Evolutionary conservation across 1,140 invertebrate genomes (phyloP), one percentile per base, ranked within the genome.

Genomic region (Dendroctonus valens): DNA sequence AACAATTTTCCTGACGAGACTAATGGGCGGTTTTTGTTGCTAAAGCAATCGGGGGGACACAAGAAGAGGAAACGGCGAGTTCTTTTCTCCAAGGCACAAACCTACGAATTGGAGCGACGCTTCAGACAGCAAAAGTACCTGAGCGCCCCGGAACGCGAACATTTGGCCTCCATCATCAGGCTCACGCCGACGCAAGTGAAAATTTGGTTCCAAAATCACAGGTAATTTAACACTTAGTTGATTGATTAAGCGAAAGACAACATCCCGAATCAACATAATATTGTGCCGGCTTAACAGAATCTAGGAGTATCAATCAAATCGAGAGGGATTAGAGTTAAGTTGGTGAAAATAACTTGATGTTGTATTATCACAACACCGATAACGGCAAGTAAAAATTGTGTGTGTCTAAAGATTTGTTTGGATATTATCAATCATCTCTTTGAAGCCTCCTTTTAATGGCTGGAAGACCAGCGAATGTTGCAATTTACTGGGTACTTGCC

Each of bases 61-160:
- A 96, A 97, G 80, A 98, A 98, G 76, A 84, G 97, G 39, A 99
- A 99, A 80, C 86, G 97, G 41, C 86, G 98, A 0, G 96, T 99
- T 0, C 83, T 99, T 0, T 99, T 99, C 78, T 97, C 96, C n/a
- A 98, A 99, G 79, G 90, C 94, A 0, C 97, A 99, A 79, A 98
- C 97, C 0, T 97, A 91, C 78, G 96, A 98, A 77, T 77, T 99
- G 68, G 96, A 99, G 77, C 83, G 96, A 74, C 84, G 96, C 52
- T 99, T 99, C 79, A 87, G 95, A 26, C 94, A 98, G 76, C 96
- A 99, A 78, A 84, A 94, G 55, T 99, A 99, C 77, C 82, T 99
- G 9, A 97, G 93, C 11, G 96, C 96, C 0, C 94, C 94, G 0
- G 97, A 99, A 81, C 81, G 97, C 12, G 97, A 99, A 79, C 94